These are phyloP conservation scores for Discoglossus pictus DNA, from an alignment of 2,797 vertebrate genomes.

Conservation along the genomic window DNA sequence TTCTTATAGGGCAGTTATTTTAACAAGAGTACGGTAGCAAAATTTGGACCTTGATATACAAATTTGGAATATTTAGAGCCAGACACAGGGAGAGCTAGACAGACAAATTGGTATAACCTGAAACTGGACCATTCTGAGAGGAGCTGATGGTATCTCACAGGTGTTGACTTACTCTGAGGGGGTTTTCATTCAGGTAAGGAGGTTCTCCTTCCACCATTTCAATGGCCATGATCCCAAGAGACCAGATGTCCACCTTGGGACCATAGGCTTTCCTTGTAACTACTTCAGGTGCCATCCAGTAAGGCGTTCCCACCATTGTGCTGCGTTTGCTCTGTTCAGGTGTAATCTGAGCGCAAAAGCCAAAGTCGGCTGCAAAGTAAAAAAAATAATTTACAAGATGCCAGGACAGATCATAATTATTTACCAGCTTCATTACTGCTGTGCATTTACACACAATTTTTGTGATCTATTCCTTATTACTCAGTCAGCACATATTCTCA, in stretches of 20 bases:
- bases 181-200: slow-evolving; percentile 89
- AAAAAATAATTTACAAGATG: slow-evolving; percentile 21
- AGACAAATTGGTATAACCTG: too few species aligned
- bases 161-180: slow-evolving; percentile 85
- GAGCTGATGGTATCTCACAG: too few species aligned
- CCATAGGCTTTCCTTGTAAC: slow-evolving; percentile 88
- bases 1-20: too few species aligned
- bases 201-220: slow-evolving; percentile 93
- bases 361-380: slow-evolving; percentile 81
- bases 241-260: slow-evolving; percentile 90
- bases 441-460: neutral
- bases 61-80: too few species aligned
- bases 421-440: neutral
- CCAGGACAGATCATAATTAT: neutral
- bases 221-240: slow-evolving; percentile 89
- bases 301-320: slow-evolving; percentile 89
- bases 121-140: too few species aligned
- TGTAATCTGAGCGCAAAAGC: slow-evolving; percentile 89
- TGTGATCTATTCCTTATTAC: too few species aligned
- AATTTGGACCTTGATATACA: too few species aligned
- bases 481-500: too few species aligned
- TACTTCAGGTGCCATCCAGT: slow-evolving; percentile 91
- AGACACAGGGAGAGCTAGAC: too few species aligned
- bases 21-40: too few species aligned
- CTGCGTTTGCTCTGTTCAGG: slow-evolving; percentile 89